Evolutionary conservation across 2,888 invertebrate species (phyloP), one percentile per base, ranked within the genome.

Genomic region (Sinodicranocentrus sp.): DNA sequence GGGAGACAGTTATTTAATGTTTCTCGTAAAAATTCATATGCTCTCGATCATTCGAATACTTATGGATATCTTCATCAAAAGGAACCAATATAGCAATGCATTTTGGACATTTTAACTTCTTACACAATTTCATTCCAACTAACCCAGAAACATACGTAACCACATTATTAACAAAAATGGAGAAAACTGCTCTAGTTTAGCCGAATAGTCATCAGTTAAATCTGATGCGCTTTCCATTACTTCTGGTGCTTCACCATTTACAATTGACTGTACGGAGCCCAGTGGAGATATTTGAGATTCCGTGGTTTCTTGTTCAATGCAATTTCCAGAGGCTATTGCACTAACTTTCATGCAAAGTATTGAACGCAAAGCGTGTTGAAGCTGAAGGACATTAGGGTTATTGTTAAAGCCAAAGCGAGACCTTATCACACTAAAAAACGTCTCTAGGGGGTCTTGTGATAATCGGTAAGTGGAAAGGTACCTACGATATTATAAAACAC

Each of bases 361-460:
- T 2, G 19, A 19, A 10, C 23, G 33, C 13, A 65, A 10, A 13
- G 65, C 65, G 10, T 17, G 8, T 26, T 26, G 26, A 26, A 61
- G 3, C n/a, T 61, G 61, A 2, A 5, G n/a, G 2, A 26, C 61
- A 28, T 61, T 61, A 19, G 73, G 73, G 15, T 73, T 73, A n/a
- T 73, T 63, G 28, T 73, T 73, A 3, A 0, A 44, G 0, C 73
- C 75, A 19, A 43, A 28, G 25, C 75, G 5, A 0, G 63, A 44
- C 0, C 75, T 17, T 0, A 75, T 1, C 5, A 21, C 28, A 15
- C 48, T n/a, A 23, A 75, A 75, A 28, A 75, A 65, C 0, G 15
- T 17, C 23, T 75, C 75, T 15, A 75, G 0, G 5, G 13, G 28
- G 17, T 75, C 75, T 52, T 75, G 75, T 0, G 28, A 52, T 52